phyloP scores from a whole-genome alignment of 2,888 invertebrate genomes.

The Drosophila colorata region DNA sequence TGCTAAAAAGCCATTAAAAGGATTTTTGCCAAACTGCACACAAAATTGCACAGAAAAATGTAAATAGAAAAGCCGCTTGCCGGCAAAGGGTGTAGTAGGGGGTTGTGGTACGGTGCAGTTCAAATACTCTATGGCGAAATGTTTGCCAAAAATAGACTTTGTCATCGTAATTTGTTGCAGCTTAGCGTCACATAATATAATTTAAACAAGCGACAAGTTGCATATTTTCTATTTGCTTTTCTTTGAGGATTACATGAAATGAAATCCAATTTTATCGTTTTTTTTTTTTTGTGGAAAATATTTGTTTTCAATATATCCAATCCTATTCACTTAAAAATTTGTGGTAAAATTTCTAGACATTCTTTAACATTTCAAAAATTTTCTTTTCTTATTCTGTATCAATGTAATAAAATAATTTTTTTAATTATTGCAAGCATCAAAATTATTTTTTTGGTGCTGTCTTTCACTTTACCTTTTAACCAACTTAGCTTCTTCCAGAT shows the following conservation, averaged over 20 bases:
- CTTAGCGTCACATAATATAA: slow-evolving; percentile 6
- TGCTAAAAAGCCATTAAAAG: slow-evolving; percentile 54
- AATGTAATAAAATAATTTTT: no score
- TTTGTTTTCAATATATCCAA: background rate
- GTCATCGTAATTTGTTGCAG: slow-evolving; percentile 32
- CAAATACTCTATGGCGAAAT: slow-evolving; percentile 11
- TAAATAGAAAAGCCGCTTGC: slow-evolving; percentile 25
- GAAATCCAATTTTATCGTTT: background rate
- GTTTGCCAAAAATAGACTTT: slow-evolving; percentile 35
- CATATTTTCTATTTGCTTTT: slow-evolving; percentile 6
- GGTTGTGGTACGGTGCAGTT: background rate
- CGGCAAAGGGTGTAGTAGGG: no score
- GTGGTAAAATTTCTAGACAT: no score
- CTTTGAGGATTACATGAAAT: slow-evolving; percentile 3
- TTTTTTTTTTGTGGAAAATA: background rate
- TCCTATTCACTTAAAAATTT: no score
- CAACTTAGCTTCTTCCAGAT: no score
- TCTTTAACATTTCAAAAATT: no score
- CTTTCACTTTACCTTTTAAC: no score
- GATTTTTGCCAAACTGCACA: slow-evolving; percentile 43
- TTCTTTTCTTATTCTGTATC: no score
- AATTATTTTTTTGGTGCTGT: no score
- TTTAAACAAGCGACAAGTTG: background rate
- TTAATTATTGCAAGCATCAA: no score
- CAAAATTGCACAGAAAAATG: slow-evolving; percentile 25